Conservation (phyloP, 2,888 invertebrate species). For the Epinotia ramella region DNA sequence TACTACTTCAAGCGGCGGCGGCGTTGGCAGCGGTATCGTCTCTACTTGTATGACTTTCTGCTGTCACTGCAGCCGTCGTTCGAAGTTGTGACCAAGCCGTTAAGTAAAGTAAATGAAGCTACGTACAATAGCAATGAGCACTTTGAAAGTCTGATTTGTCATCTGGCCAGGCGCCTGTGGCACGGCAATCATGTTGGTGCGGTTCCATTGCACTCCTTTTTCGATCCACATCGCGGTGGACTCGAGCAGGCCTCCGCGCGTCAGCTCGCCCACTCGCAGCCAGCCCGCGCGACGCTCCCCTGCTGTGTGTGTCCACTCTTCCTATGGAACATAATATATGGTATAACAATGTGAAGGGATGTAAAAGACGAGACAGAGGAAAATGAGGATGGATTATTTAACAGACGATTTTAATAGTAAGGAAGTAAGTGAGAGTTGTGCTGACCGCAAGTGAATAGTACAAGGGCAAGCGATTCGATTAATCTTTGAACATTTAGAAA, state of each 20-base stretch:
- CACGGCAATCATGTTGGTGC: background rate
- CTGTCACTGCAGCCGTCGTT: no score
- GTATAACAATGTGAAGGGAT: background rate
- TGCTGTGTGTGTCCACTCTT: constrained; percentile 11
- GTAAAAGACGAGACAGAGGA: no score
- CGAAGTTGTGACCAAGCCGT: background rate
- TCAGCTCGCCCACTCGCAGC: constrained; percentile 26
- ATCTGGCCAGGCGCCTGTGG: constrained; percentile 24
- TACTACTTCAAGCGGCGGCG: no score
- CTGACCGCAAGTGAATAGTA: no score
- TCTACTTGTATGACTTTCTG: no score
- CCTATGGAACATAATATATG: constrained; percentile 5
- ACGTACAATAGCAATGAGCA: constrained; percentile 27
- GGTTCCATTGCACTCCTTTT: constrained; percentile 1
- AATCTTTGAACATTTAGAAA: background rate
- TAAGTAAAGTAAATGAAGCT: background rate
- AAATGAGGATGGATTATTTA: background rate
- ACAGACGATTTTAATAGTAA: background rate
- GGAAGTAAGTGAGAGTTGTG: no score
- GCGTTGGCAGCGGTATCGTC: no score
- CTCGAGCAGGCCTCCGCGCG: constrained; percentile 6
- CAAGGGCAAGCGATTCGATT: no score
- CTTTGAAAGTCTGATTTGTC: constrained; percentile 37
- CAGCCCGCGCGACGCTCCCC: constrained; percentile 28
- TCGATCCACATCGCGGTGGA: constrained; percentile 18